Base-by-base conservation (phyloP, 2,113 vertebrate species). In the Gavialis gangeticus region DNA sequence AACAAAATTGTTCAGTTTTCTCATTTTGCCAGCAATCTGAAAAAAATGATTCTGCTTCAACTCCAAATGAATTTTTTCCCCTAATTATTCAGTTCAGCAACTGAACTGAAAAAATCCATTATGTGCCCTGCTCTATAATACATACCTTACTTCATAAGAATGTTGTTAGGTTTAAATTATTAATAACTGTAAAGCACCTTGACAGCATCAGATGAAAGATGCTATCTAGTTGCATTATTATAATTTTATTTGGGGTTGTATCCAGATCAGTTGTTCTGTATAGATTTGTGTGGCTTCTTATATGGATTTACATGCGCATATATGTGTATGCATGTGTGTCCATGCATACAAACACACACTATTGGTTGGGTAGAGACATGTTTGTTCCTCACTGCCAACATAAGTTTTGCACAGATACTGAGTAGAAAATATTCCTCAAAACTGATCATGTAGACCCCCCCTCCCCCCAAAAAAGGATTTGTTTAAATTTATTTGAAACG, bases 41-140 rank as follows among this genome's bases (percentile, higher is more conserved):
- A 46, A 18, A 55, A 12, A 66, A 64, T 13, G 5, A 5, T 76
- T 88, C 89, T 0, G 9, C 78, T 90, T 87, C 46, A 4, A 1
- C 19, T n/a, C 14, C 62, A 7, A 71, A 17, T 37, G 67, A 22
- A 34, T 24, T 90, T 87, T 87, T 8, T 18, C 24, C 9, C 86
- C 75, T 60, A 56, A 60, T 64, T 69, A 92, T 92, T 95, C 55
- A 54, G 3, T 84, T 89, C 62, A 21, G 77, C 76, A 94, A 57
- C 21, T 15, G 46, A 62, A 82, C 84, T 71, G 78, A 87, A 84
- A 88, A 66, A 19, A 21, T 77, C 19, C 82, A 24, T 4, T 94
- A 60, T 77, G 10, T 0, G 0, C 58, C 63, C 11, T 80, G 10
- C 2, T 2, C 34, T 88, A 84, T 25, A 82, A 77, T 75, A 57